These are phyloP conservation scores for Acanthisitta chloris DNA, from an alignment of 2,113 vertebrate genomes.

Conservation along the genomic window DNA sequence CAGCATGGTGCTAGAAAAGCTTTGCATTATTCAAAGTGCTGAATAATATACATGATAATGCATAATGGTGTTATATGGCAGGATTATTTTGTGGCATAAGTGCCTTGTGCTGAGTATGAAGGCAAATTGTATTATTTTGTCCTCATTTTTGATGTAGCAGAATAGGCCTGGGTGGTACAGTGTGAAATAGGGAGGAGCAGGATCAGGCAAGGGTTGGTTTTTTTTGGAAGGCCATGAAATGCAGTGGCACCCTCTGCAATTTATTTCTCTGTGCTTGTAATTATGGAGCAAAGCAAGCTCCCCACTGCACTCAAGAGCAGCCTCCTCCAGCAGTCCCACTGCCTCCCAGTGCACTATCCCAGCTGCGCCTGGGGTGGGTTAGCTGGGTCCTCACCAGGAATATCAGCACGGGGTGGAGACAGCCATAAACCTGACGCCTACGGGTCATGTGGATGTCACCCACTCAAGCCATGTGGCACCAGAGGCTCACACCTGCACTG, in stretches of 20 bases:
- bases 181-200: neutral
- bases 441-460: accelerated
- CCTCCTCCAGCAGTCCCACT: neutral
- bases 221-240: neutral
- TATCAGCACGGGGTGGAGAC: accelerated
- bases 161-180: neutral
- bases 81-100: conserved; percentile 11
- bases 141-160: neutral
- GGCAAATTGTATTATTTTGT: conserved; percentile 3
- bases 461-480: neutral
- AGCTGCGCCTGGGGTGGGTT: neutral
- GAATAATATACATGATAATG: conserved; percentile 47
- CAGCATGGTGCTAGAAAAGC: conserved; percentile 18
- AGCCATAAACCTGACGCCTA: neutral
- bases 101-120: neutral
- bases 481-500: neutral
- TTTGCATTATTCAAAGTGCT: conserved; percentile 51
- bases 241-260: neutral
- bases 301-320: neutral
- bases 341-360: neutral
- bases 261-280: neutral
- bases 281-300: neutral
- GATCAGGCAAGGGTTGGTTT: neutral
- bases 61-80: conserved; percentile 4
- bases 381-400: neutral